These are phyloP conservation scores for Pyralis farinalis DNA, from an alignment of 2,888 invertebrate species.

Conservation along the genomic window DNA sequence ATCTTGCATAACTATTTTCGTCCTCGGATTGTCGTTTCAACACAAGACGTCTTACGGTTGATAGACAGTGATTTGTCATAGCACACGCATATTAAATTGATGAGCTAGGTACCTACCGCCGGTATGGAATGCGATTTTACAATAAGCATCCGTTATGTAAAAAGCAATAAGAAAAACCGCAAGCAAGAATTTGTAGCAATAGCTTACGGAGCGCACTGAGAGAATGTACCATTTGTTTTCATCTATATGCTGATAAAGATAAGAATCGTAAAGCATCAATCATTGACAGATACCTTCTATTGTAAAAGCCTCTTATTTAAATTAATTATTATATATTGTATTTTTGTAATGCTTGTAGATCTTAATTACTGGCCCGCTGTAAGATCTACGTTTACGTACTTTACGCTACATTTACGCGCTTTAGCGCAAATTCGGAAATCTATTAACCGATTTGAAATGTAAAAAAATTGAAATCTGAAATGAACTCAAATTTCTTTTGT, in stretches of 20 bases:
- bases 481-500: no score
- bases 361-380: no score
- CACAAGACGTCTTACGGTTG: constrained; percentile 25
- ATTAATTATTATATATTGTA: no score
- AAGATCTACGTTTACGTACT: no score
- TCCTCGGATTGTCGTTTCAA: constrained; percentile 22
- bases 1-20: constrained; percentile 30
- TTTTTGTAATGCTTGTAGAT: no score
- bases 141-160: constrained; percentile 32
- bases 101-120: constrained; percentile 24
- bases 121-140: constrained; percentile 32
- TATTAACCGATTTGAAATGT: no score
- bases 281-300: background rate
- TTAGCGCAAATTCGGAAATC: no score
- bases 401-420: no score
- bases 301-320: background rate
- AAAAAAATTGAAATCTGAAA: no score
- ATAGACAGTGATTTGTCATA: constrained; percentile 36
- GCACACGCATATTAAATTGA: constrained; percentile 36
- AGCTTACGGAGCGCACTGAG: constrained; percentile 13
- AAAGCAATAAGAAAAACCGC: constrained; percentile 24
- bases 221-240: background rate
- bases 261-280: background rate
- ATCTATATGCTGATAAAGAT: background rate
- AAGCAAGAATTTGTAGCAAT: constrained; percentile 21